Evolutionary conservation across 2,888 invertebrate genomes (phyloP).

Genomic region (Drosophila atroscutellata): DNA sequence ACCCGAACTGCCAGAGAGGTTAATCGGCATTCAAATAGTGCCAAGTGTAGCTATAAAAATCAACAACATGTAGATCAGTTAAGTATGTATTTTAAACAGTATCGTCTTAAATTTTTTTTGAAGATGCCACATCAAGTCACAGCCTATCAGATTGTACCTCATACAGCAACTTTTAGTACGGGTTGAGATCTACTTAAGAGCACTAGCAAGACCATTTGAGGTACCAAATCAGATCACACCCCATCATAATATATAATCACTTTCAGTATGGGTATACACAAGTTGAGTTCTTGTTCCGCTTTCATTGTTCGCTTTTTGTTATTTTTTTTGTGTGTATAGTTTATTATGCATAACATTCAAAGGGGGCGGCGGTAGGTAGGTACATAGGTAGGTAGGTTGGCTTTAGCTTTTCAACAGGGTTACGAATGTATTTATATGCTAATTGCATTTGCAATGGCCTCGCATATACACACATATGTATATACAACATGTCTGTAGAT

Average conservation of each 20-base stretch:
- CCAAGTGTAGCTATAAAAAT: background rate
- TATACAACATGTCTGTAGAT: conserved; percentile 5
- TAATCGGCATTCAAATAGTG: background rate
- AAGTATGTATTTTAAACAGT: background rate
- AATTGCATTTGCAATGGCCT: conserved; percentile 62
- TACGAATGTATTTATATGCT: conserved; percentile 71
- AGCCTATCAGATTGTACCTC: background rate
- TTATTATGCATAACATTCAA: conserved; percentile 47
- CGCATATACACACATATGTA: conserved; percentile 1
- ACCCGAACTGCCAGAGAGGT: background rate
- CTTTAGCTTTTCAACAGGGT: conserved; percentile 37
- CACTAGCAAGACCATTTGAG: background rate
- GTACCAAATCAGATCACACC: background rate
- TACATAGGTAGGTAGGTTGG: conserved; percentile 3
- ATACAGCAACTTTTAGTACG: conserved; percentile 9
- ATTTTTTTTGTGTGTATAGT: conserved; percentile 12
- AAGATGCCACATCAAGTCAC: background rate
- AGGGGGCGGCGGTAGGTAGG: background rate
- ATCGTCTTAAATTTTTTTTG: too few relatives aligned
- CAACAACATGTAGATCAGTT: background rate
- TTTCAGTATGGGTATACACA: background rate
- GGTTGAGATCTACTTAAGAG: conserved; percentile 16
- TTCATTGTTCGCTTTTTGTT: conserved; percentile 12
- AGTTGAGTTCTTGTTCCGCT: conserved; percentile 16
- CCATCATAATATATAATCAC: background rate